Evolutionary conservation across 2,888 invertebrate genomes (phyloP).

Genomic region (Nudaria mundana): DNA sequence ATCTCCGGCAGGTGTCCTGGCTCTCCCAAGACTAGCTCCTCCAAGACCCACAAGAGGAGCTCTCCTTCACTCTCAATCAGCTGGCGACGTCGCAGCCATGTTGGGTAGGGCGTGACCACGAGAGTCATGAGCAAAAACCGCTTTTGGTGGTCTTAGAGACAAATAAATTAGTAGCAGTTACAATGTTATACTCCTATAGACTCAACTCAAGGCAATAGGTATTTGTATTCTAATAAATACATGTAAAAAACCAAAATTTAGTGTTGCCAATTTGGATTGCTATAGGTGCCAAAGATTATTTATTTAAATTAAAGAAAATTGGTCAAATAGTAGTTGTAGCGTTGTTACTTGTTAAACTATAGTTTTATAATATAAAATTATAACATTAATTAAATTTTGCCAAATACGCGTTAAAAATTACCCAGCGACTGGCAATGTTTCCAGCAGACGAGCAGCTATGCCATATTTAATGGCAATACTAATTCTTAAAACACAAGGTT

Average conservation of each 20-base stretch:
- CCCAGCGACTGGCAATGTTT: too few species aligned
- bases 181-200: constrained; percentile 20
- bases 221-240: background rate
- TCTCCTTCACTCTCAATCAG: constrained; percentile 83
- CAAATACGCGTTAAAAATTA: too few species aligned
- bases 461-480: too few species aligned
- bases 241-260: background rate
- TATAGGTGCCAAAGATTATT: background rate
- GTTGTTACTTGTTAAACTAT: too few species aligned
- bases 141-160: constrained; percentile 39
- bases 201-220: constrained; percentile 11
- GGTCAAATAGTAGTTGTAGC: too few species aligned
- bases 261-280: background rate
- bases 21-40: constrained; percentile 63
- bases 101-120: constrained; percentile 83
- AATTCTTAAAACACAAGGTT: too few species aligned
- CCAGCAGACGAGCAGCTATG: too few species aligned
- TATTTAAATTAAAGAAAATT: too few species aligned
- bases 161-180: constrained; percentile 5
- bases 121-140: constrained; percentile 47
- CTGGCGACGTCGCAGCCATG: constrained; percentile 84
- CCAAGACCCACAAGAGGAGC: constrained; percentile 59
- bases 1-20: constrained; percentile 72
- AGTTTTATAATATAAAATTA: background rate
- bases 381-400: too few species aligned